Evolutionary conservation across 2,797 vertebrate genomes (phyloP), one percentile per base, ranked within the genome.

Genomic region (Protosalanx chinensis): DNA sequence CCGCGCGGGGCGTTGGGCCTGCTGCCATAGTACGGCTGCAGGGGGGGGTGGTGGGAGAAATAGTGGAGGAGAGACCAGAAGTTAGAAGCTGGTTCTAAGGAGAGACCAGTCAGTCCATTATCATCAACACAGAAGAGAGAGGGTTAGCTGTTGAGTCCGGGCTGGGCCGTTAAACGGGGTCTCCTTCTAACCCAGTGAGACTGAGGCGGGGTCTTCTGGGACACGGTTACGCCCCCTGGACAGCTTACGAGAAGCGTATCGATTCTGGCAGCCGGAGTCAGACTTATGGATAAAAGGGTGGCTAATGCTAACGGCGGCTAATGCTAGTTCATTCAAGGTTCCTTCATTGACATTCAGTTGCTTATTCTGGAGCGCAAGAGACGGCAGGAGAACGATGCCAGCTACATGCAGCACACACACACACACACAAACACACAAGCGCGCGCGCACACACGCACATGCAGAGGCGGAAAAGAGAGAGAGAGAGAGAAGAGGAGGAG

Each of bases 11-110:
- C 93, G 53, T 90, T 96, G 68, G 94, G 86, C 91, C 96, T 94
- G 91, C 92, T 94, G 81, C 93, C 74, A 85, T 95, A 98, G 90
- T 94, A 99, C 88, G 96, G 93, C 97, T 98, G 82, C 23, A 64
- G 87, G 64, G 74, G 80, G 78, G 85, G 84, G n/a, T n/a, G n/a
- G n/a, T n/a, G 86, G 4, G 74, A 71, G 68, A 46, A 13, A 56
- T 41, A 18, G 4, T 23, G 59, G 1, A 4, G 74, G 12, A 12
- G n/a, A 60, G 71, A 35, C 37, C 46, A 4, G 32, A 58, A 29
- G 57, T 13, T 0, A 12, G 12, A n/a, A 6, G 6, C 41, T 13
- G 41, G 8, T 46, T 37, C 23, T 46, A 46, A 46, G 41, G 8
- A 69, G 16, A 62, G 18, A 64, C 35, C 51, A 53, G 3, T 5